A percentile compares a stretch with the other conserved stretches of the same genome.
phyloP scores from a whole-genome alignment of 2,113 vertebrate species.

The Romanogobio albipinnatus region DNA sequence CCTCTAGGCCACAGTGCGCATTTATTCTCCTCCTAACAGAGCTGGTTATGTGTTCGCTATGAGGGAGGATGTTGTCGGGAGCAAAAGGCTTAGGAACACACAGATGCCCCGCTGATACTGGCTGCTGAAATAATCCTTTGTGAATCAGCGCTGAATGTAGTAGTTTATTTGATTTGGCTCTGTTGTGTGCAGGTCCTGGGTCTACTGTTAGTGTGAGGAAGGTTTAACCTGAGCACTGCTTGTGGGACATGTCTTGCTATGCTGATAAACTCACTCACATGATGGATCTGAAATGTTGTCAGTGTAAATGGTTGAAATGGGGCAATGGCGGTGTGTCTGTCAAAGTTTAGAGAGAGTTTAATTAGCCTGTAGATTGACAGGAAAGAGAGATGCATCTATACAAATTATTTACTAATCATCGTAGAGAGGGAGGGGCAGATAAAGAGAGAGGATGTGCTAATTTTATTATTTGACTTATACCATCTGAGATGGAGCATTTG shows the following conservation, averaged over 20 bases:
- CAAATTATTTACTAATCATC: slow-evolving; percentile 53
- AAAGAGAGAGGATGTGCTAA: slow-evolving; percentile 40
- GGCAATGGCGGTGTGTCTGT: neutral
- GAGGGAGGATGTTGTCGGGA: slow-evolving; percentile 38
- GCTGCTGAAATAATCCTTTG: slow-evolving; percentile 46
- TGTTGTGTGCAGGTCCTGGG: slow-evolving; percentile 9
- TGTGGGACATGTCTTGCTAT: neutral
- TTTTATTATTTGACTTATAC: slow-evolving; percentile 49
- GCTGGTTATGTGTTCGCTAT: slow-evolving; percentile 35
- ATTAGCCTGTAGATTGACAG: slow-evolving; percentile 49
- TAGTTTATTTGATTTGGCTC: slow-evolving; percentile 40
- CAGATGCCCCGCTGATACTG: slow-evolving; percentile 42
- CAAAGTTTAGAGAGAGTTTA: slow-evolving; percentile 32
- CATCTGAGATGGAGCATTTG: slow-evolving; percentile 39
- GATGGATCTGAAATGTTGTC: neutral
- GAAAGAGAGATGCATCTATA: slow-evolving; percentile 15
- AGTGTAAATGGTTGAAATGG: neutral
- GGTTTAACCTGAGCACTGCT: neutral
- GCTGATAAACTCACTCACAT: neutral
- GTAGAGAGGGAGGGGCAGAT: slow-evolving; percentile 43
- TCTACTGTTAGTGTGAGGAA: slow-evolving; percentile 23
- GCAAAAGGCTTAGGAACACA: slow-evolving; percentile 35
- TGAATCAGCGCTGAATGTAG: slow-evolving; percentile 39
- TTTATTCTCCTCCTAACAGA: slow-evolving; percentile 35
- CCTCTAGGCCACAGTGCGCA: slow-evolving; percentile 9